Evolutionary conservation across 2,113 vertebrate species (phyloP), one percentile per base, ranked within the genome.

Genomic region (Probosciger aterrimus): DNA sequence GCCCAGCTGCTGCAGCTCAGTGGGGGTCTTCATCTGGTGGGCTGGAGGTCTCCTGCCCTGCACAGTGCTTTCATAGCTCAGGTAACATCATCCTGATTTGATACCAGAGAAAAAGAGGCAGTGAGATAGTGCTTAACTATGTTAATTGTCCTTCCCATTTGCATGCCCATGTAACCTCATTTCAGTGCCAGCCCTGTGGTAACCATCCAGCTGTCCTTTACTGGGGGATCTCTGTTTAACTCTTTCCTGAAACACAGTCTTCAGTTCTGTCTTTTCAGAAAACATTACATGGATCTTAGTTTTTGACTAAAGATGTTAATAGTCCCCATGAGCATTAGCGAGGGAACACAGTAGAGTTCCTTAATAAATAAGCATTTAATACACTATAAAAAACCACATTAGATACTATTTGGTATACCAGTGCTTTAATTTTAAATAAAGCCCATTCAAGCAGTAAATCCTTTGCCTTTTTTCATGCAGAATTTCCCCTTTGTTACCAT

Each of bases 311-410:
- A 76, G 11, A 19, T 59, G 28, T 64, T 47, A 74, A 33, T 7
- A 62, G 39, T 11, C 6, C 24, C 60, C 0, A 0, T 8, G 46
- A 43, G 24, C 31, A 74, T 28, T 59, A 69, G 0, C 5, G 2
- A 67, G 20, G 31, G 52, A 82, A 76, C 27, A 52, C 59, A 17
- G 13, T 37, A 10, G 12, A 4, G 2, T 74, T 78, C 57, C 62
- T 67, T 92, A 55, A 28, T 18, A 68, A 85, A 69, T 6, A 70
- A 90, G 43, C 8, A 41, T 68, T 46, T 64, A 59, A 71, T 65
- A 37, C 9, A 12, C 18, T 59, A 20, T 28, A 8, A 8, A 10
- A 55, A 52, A 31, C 0, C 8, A 47, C 10, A 30, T 17, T 62
- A 90, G 53, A n/a, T 63, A 47, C 11, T 86, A 43, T 31, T 74